A percentile compares a stretch with the other conserved stretches of the same genome.
phyloP scores from a whole-genome alignment of 37 sponge, comb jelly and placozoan genomes.

The Oopsacas minuta region DNA sequence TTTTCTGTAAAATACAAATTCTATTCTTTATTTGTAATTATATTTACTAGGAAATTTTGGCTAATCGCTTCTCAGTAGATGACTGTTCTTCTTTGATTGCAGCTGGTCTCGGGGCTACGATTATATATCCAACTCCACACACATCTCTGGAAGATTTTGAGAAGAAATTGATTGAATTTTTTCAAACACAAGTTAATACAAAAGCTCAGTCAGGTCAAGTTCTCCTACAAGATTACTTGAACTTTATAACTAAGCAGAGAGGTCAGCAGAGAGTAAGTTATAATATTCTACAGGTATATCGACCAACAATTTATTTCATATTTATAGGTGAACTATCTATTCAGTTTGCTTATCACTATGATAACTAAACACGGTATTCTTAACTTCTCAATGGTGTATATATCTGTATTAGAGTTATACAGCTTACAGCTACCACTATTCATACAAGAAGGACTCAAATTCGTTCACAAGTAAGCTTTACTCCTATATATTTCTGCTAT shows the following conservation, averaged over 20 bases:
- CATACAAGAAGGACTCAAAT: not conserved
- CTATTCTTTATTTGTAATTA: not conserved
- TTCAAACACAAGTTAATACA: not conserved
- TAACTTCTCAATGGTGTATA: constrained; percentile 9
- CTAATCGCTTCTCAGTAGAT: not conserved
- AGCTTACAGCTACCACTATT: not conserved
- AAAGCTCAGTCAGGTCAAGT: not conserved
- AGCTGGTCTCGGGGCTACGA: not conserved
- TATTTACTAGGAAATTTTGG: not conserved
- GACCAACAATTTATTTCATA: not conserved
- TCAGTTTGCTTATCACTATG: constrained; percentile 2
- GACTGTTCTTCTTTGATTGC: not conserved
- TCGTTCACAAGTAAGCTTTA: not conserved
- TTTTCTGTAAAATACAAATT: not conserved
- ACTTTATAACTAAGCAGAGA: not conserved
- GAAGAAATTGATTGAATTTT: not conserved
- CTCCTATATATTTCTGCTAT: not conserved
- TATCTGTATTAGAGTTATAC: not conserved
- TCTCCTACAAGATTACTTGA: not conserved
- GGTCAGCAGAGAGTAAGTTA: constrained; percentile 1
- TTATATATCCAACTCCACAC: not conserved
- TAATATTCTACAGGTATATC: not conserved
- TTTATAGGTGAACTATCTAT: constrained; percentile 4
- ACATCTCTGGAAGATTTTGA: not conserved
- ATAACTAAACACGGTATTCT: not conserved